Conservation (phyloP, 2,113 vertebrate species). For the Tetraodon nigroviridis region DNA sequence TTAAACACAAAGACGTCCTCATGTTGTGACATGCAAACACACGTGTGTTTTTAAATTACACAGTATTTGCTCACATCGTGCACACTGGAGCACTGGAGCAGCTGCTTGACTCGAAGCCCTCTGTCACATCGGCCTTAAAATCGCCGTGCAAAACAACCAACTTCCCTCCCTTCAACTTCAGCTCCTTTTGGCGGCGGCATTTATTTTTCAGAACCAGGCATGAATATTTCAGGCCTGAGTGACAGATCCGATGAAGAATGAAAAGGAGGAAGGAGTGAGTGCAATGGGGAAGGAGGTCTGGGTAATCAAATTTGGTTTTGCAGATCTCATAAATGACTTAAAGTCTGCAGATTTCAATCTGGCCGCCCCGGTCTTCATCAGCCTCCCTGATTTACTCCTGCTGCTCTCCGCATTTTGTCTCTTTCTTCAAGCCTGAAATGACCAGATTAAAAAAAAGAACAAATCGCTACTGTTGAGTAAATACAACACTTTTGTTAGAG, state of each 20-base stretch:
- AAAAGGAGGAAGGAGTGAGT: conserved; percentile 41
- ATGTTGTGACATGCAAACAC: conserved; percentile 14
- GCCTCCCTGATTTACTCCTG: conserved; percentile 36
- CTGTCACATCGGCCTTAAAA: conserved; percentile 59
- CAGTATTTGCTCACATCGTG: background rate
- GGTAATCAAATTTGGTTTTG: conserved; percentile 66
- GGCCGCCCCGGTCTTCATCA: conserved; percentile 32
- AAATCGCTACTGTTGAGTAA: no score
- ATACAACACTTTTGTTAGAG: no score
- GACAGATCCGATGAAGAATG: conserved; percentile 70
- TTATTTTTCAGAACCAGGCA: conserved; percentile 67
- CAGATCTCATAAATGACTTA: conserved; percentile 64
- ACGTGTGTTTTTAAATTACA: background rate
- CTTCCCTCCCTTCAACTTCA: conserved; percentile 63
- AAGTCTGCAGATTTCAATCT: conserved; percentile 56
- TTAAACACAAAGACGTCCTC: background rate
- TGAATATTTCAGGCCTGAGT: conserved; percentile 72
- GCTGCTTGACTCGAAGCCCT: conserved; percentile 48
- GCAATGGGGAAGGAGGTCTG: conserved; percentile 24
- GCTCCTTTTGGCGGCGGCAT: conserved; percentile 65
- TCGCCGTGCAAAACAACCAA: conserved; percentile 57
- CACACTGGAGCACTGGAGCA: conserved; percentile 41
- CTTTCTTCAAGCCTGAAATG: conserved; percentile 9
- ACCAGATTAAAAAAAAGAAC: background rate
- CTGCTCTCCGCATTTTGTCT: conserved; percentile 12